Evolutionary conservation across 2,888 invertebrate genomes (phyloP).

Genomic region (Chouioia cunea): DNA sequence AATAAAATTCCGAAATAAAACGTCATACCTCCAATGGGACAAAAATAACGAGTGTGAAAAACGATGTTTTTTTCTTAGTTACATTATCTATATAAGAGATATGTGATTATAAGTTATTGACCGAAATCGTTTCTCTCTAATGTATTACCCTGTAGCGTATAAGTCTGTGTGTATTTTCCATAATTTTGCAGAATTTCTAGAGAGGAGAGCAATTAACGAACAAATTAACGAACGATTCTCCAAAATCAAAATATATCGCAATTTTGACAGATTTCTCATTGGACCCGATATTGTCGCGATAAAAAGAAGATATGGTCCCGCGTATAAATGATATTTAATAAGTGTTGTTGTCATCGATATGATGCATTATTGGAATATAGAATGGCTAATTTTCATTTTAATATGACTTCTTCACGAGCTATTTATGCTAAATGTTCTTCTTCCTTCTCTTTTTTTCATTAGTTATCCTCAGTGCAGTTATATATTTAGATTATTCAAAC

Average conservation of each 20-base stretch:
- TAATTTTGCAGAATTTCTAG: conserved; percentile 23
- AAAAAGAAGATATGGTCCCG: conserved; percentile 32
- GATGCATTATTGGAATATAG: neutral
- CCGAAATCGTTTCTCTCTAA: conserved; percentile 22
- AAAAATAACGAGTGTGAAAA: conserved; percentile 2
- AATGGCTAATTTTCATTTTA: conserved; percentile 8
- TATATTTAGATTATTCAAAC: too few relatives aligned
- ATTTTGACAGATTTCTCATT: conserved; percentile 22
- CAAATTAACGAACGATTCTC: conserved; percentile 31
- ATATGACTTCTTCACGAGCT: neutral
- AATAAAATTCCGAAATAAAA: neutral
- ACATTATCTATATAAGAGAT: conserved; percentile 16
- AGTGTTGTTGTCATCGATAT: neutral
- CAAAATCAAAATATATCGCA: conserved; percentile 23
- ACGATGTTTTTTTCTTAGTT: conserved; percentile 5
- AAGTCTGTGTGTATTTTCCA: conserved; percentile 21
- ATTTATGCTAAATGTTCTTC: too few relatives aligned
- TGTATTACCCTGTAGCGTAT: conserved; percentile 41
- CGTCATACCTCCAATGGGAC: neutral
- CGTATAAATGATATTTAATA: too few relatives aligned
- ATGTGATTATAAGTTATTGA: conserved; percentile 20
- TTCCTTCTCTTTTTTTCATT: too few relatives aligned
- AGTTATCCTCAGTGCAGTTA: too few relatives aligned
- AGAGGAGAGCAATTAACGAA: too few relatives aligned
- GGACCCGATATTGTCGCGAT: conserved; percentile 34